These are phyloP conservation scores for Styela plicata DNA, from an alignment of 23 tunicate species.

Conservation along the genomic window DNA sequence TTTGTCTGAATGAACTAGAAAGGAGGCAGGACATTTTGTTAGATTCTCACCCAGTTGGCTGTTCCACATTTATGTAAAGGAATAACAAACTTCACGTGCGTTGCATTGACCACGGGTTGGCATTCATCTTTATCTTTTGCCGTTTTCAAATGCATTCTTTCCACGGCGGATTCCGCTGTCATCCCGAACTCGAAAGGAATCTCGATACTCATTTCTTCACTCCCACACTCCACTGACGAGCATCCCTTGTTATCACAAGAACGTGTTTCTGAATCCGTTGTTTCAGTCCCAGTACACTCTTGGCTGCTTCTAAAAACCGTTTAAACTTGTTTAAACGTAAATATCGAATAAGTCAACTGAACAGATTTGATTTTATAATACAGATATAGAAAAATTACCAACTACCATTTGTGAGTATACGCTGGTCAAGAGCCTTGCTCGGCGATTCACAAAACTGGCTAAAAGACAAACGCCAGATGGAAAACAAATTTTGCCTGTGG, in stretches of 20 bases:
- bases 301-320: not conserved
- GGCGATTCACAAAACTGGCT: too few species aligned
- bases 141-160: slow-evolving; percentile 16
- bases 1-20: not conserved
- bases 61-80: slow-evolving; percentile 48
- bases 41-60: slow-evolving; percentile 18
- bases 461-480: too few species aligned
- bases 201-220: slow-evolving; percentile 36
- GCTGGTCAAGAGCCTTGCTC: too few species aligned
- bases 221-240: slow-evolving; percentile 33
- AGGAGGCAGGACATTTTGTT: too few species aligned
- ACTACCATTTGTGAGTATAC: too few species aligned
- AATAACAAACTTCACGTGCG: slow-evolving; percentile 43
- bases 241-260: slow-evolving; percentile 6
- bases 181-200: slow-evolving; percentile 53
- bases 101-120: slow-evolving; percentile 39
- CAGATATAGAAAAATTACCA: too few species aligned
- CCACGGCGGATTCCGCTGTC: slow-evolving; percentile 32
- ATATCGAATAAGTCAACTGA: too few species aligned
- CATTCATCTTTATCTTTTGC: slow-evolving; percentile 33
- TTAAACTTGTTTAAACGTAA: not conserved
- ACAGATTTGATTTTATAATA: too few species aligned
- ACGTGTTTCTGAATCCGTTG: not conserved
- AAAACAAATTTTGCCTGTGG: too few species aligned
- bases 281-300: not conserved